Evolutionary conservation across 2,113 vertebrate species (phyloP), one percentile per base, ranked within the genome.

Genomic region (Peromyscus polionotus): DNA sequence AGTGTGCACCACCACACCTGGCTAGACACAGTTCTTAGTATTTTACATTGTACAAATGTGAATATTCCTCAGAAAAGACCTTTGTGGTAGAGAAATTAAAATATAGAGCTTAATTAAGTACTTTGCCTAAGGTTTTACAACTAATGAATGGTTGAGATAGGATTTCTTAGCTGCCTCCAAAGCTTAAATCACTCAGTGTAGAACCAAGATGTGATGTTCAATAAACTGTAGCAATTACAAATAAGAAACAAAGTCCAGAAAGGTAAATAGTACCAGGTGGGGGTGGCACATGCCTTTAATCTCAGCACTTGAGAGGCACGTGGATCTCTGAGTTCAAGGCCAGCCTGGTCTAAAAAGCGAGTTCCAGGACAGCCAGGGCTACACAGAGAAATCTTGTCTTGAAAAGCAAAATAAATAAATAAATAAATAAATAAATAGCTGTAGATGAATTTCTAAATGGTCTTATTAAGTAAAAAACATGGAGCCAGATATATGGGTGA

Each of bases 211-310:
- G 11, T 54, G 13, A 77, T 88, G 45, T 45, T 96, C 48, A 90
- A 6, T 90, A 61, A 72, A 48, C 28, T 36, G 1, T 57, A 57
- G 51, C 59, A 65, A 13, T 91, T 86, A 48, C 24, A 91, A 24
- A 54, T 86, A 36, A 97, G 70, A 65, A 95, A 84, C 33, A 79
- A 92, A 95, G 57, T 26, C 88, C 48, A 83, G 61, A 84, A 80
- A 75, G 45, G 33, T 88, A 93, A 83, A n/a, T 76, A 91, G 17
- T 16, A 2, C 67, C 2, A 6, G 33, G 28, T 3, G 17, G 33
- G 36, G 6, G 5, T n/a, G 31, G 70, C 0, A 0, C 17, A 72
- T 0, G 7, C 1, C 70, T 72, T 72, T n/a, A n/a, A 72, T 72
- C 70, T 36, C 7, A 72, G 70, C 16, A n/a, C 31, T 72, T 7